Evolutionary conservation across 1,140 invertebrate genomes (phyloP).

Genomic region (Epicauta chinensis): DNA sequence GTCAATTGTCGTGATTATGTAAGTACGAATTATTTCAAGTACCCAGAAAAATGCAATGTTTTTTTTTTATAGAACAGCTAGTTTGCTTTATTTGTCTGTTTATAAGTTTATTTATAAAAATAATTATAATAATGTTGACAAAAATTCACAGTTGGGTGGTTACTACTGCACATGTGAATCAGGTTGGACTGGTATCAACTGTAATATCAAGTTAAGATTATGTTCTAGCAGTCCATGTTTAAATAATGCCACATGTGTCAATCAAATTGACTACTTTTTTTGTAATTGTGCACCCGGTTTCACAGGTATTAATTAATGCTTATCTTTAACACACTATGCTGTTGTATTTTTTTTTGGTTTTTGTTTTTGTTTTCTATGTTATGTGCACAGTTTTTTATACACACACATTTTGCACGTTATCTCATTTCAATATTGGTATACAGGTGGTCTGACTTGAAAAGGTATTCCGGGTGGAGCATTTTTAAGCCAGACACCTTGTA

Average conservation of each 20-base stretch:
- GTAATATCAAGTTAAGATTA: conserved; percentile 51
- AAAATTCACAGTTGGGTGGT: conserved; percentile 45
- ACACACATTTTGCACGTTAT: too few relatives aligned
- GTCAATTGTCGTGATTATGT: conserved; percentile 54
- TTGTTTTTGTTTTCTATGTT: background rate
- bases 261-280: conserved; percentile 52
- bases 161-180: conserved; percentile 69
- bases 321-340: too few relatives aligned
- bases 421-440: too few relatives aligned
- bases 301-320: conserved; percentile 49
- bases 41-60: too few relatives aligned
- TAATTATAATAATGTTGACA: background rate
- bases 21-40: conserved; percentile 46
- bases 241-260: conserved; percentile 63
- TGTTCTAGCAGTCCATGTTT: conserved; percentile 62
- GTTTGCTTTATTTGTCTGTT: too few relatives aligned
- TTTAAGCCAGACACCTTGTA: too few relatives aligned
- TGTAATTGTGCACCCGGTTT: conserved; percentile 66
- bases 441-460: too few relatives aligned
- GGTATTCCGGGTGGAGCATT: too few relatives aligned
- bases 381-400: too few relatives aligned
- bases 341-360: background rate
- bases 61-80: background rate
- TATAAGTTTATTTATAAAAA: background rate
- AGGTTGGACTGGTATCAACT: conserved; percentile 61